Evolutionary conservation across 1,140 invertebrate genomes (phyloP).

Genomic region (Wasmannia auropunctata): DNA sequence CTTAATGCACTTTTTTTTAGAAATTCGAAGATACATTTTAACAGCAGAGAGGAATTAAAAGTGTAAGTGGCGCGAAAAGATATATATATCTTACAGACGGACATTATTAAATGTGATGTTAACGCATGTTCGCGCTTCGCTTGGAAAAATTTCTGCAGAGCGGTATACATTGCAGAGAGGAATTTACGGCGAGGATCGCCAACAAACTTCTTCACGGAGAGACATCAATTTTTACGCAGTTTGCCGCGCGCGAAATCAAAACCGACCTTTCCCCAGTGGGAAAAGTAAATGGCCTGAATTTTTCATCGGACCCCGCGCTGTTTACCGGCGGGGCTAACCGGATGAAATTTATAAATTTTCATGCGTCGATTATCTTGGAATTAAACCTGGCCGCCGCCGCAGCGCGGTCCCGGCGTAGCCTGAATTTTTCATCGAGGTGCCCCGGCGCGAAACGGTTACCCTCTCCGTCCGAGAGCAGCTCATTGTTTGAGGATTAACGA

Average conservation of each 20-base stretch:
- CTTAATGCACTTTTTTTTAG: too few species aligned
- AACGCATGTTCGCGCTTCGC: neutral
- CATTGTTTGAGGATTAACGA: conserved; percentile 56
- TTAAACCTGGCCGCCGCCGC: conserved; percentile 23
- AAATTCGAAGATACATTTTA: neutral
- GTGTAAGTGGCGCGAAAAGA: neutral
- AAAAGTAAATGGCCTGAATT: conserved; percentile 32
- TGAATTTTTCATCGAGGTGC: conserved; percentile 46
- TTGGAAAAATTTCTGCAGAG: neutral
- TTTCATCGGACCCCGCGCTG: conserved; percentile 42
- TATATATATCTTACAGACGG: neutral
- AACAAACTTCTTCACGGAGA: neutral
- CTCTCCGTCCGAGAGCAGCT: conserved; percentile 15
- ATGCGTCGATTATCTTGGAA: conserved; percentile 54
- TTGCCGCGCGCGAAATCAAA: conserved; percentile 28
- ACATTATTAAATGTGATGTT: neutral
- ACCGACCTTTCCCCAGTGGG: neutral
- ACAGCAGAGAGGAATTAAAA: neutral
- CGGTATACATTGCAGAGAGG: too few species aligned
- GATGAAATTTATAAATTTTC: conserved; percentile 61
- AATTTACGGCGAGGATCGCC: conserved; percentile 12
- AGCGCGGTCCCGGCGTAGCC: neutral
- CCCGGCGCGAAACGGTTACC: conserved; percentile 4
- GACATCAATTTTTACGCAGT: conserved; percentile 14
- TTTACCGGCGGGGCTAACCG: conserved; percentile 31